Evolutionary conservation across 1,140 invertebrate genomes (phyloP), one percentile per base, ranked within the genome.

Genomic region (Andrena cerasifolii): DNA sequence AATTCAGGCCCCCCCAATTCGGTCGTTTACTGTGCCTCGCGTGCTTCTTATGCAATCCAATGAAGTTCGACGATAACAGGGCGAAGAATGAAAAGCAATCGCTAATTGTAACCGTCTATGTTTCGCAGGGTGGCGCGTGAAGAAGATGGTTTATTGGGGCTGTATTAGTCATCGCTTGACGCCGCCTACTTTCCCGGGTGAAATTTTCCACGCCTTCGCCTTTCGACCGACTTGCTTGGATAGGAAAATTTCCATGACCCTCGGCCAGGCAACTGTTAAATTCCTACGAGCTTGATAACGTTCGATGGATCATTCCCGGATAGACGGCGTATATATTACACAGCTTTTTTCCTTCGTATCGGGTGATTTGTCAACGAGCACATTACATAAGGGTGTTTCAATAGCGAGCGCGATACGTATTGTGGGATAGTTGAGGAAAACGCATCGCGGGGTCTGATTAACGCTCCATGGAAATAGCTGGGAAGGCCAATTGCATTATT

Each of bases 161-260:
- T 5, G 62, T 14, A 14, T 75, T 75, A 75, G 63, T 75, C 63
- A 75, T 21, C 68, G 31, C 58, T 75, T 58, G 40, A 4, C 5
- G 7, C 12, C 0, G 16, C 1, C 1, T n/a, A n/a, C 4, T 2
- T 21, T 5, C 21, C n/a, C 0, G 4, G 8, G 8, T 10, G 24
- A 67, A 67, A 58, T 31, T 71, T 71, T 71, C 67, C 40, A 45
- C 1, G 26, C 7, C 18, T 3, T 10, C 16, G 1, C 7, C 1
- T 3, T 43, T 51, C 10, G 5, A 58, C 26, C 40, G 10, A 4
- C 21, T 12, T n/a, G n/a, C 45, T 1, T 0, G 0, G 0, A 0
- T 74, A 12, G 63, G 36, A 72, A 67, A 54, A 36, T 68, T 75
- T 51, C 53, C 14, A 40, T 10, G 12, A 16, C 8, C 18, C 3